Evolutionary conservation across 2,113 vertebrate genomes (phyloP), one percentile per base, ranked within the genome.

Genomic region (Heloderma charlesbogerti): DNA sequence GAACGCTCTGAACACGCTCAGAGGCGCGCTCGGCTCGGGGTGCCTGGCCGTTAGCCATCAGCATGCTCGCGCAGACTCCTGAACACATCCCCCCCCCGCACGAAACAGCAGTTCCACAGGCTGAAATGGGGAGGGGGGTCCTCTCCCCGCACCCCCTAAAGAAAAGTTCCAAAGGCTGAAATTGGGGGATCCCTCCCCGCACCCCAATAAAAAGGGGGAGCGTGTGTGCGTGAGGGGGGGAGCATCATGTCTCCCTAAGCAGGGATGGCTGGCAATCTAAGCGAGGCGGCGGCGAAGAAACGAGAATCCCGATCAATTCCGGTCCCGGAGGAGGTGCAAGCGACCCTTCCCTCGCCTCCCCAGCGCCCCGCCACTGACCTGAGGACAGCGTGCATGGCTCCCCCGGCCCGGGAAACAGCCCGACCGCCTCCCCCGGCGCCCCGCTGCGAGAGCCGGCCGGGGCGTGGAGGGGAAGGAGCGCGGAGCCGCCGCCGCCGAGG

Each of bases 381-480:
- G 63, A 20, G 2, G 12, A 34, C 15, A 31, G 40, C 84, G 16
- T 27, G 40, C 84, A 40, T 3, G 1, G 51, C 6, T 6, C 3
- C 0, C 6, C 16, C 54, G 0, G 0, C 3, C 78, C 43, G 45
- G 63, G 16, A 48, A 69, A 29, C 84, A 18, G 20, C 1, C 1
- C 12, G 84, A 69, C 1, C 34, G 27, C 8, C 29, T 51, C 51
- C 48, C 1, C 0, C 57, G 18, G 40, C 78, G 9, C 0, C 51
- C 51, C 20, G 22, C 22, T 5, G 0, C 2, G 1, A 15, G 15
- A 34, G 18, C 22, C 3, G 34, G 69, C 20, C 0, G 0, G 57
- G 34, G 43, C n/a, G 51, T 22, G 3, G 80, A 12, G 31, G n/a
- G 34, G 48, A 29, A 31, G 51, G n/a, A 54, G 40, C 8, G 45